Evolutionary conservation across 2,113 vertebrate species (phyloP).

Genomic region (Passerina amoena): DNA sequence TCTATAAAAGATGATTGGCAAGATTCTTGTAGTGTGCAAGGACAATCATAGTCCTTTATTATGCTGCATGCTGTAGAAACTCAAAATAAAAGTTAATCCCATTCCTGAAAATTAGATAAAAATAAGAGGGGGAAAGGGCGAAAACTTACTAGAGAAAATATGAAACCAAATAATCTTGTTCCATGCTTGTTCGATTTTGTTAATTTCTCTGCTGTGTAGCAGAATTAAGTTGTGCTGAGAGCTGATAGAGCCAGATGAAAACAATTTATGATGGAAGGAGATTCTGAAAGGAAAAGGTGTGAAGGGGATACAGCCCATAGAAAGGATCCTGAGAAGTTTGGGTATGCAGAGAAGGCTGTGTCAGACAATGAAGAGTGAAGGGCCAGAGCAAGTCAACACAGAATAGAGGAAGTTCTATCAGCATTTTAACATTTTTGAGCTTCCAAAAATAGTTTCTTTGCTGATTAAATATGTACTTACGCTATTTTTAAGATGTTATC

Average conservation of each 20-base stretch:
- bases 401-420: not conserved
- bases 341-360: accelerated
- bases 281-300: not conserved
- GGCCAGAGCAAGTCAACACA: not conserved
- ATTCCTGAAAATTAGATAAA: not conserved
- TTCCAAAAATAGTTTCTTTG: not conserved
- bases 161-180: not conserved
- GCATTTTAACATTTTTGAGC: not conserved
- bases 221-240: not conserved
- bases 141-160: not conserved
- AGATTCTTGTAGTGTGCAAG: not conserved
- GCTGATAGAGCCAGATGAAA: not conserved
- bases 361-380: not conserved
- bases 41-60: not conserved
- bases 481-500: not conserved
- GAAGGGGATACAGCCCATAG: not conserved
- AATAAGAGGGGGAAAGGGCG: not conserved
- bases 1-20: not conserved
- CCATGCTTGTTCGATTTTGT: not conserved
- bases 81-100: not conserved
- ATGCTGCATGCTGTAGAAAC: not conserved
- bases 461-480: not conserved
- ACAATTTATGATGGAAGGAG: not conserved
- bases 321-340: not conserved
- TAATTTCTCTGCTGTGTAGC: not conserved